Evolutionary conservation across 2,888 invertebrate species (phyloP).

Genomic region (Nymphalis polychloros): DNA sequence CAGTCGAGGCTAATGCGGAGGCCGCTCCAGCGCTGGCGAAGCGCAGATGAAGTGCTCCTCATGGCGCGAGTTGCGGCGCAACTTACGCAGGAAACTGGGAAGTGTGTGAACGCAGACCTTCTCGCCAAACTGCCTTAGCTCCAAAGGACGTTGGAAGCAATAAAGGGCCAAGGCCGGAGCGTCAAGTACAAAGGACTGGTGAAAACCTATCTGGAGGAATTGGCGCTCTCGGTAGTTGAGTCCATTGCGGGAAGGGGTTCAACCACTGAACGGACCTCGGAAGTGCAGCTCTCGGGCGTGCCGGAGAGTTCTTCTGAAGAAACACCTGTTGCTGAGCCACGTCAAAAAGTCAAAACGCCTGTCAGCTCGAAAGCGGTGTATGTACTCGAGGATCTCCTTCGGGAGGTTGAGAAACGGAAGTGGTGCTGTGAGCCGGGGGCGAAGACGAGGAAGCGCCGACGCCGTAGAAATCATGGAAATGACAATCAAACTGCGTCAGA

Average conservation of each 20-base stretch:
- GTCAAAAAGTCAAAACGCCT: neutral
- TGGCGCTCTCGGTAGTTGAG: neutral
- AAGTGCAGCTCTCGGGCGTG: neutral
- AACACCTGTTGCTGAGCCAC: neutral
- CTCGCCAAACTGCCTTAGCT: constrained; percentile 26
- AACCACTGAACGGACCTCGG: neutral
- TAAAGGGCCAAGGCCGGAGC: constrained; percentile 33
- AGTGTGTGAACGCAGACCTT: constrained; percentile 24
- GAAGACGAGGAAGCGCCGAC: constrained; percentile 14
- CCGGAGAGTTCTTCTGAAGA: constrained; percentile 2
- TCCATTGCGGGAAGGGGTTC: neutral
- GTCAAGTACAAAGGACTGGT: too few relatives aligned
- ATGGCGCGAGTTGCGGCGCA: constrained; percentile 36
- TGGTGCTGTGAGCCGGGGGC: constrained; percentile 7
- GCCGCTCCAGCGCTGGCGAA: constrained; percentile 35
- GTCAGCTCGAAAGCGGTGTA: constrained; percentile 10
- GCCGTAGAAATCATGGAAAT: neutral
- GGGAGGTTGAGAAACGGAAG: constrained; percentile 12
- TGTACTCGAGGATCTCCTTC: constrained; percentile 10
- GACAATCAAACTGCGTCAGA: constrained; percentile 1
- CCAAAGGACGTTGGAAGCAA: constrained; percentile 31
- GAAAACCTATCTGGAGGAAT: too few relatives aligned
- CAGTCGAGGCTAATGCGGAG: constrained; percentile 34
- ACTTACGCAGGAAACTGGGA: constrained; percentile 21
- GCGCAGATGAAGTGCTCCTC: constrained; percentile 35